Conservation (phyloP, 2,888 invertebrate species). For the Melanophora roralis region DNA sequence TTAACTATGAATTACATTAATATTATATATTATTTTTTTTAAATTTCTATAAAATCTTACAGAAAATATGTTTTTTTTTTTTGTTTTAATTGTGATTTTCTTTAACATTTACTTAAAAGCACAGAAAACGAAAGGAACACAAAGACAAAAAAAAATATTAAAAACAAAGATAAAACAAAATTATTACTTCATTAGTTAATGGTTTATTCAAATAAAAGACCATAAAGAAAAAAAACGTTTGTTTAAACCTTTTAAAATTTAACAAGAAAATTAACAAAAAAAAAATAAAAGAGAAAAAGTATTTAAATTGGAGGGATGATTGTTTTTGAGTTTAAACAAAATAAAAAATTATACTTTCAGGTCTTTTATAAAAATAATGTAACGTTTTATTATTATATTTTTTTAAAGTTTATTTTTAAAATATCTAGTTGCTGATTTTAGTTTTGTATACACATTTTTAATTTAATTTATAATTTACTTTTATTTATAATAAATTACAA, state of each 20-base stretch:
- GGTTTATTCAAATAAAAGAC: too few relatives aligned
- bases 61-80: too few relatives aligned
- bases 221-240: too few relatives aligned
- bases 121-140: not conserved
- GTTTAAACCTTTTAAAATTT: not conserved
- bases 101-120: conserved; percentile 19
- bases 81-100: not conserved
- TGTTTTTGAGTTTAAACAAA: not conserved
- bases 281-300: not conserved
- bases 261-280: conserved; percentile 6
- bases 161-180: not conserved
- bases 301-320: conserved; percentile 17
- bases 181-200: too few relatives aligned
- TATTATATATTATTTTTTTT: not conserved
- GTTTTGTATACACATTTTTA: conserved; percentile 50
- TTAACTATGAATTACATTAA: conserved; percentile 27
- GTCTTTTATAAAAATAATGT: conserved; percentile 10
- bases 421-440: not conserved
- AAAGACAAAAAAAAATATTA: not conserved
- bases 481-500: conserved; percentile 53
- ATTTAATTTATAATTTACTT: not conserved
- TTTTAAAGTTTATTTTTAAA: not conserved
- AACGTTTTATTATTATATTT: conserved; percentile 11
- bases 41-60: not conserved
- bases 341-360: conserved; percentile 36